phyloP scores from a whole-genome alignment of 2,888 invertebrate genomes.

The Coenonympha arcania region DNA sequence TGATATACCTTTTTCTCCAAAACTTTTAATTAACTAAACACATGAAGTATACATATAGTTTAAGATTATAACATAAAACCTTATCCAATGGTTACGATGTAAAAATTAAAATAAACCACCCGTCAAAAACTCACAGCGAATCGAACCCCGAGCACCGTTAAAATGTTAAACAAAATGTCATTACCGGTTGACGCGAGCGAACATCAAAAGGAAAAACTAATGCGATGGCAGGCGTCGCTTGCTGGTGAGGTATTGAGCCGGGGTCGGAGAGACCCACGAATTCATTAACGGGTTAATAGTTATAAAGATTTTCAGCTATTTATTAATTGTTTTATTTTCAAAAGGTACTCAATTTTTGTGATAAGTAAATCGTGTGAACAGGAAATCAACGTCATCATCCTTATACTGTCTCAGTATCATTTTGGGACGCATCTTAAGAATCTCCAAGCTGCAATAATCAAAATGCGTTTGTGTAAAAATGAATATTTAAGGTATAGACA shows the following conservation, averaged over 20 bases:
- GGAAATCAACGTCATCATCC: no score
- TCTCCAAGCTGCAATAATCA: no score
- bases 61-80: not conserved
- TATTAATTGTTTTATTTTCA: not conserved
- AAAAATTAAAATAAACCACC: not conserved
- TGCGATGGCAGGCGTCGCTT: conserved; percentile 54
- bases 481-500: no score
- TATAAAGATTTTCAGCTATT: not conserved
- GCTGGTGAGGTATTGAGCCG: conserved; percentile 60
- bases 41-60: no score
- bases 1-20: no score
- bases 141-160: conserved; percentile 32
- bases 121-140: conserved; percentile 1
- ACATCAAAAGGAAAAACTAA: conserved; percentile 71
- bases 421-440: no score
- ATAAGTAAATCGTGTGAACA: no score
- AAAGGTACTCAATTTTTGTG: not conserved
- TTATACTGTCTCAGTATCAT: no score
- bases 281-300: not conserved
- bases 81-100: not conserved
- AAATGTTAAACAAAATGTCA: conserved; percentile 57
- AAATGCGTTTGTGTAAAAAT: no score
- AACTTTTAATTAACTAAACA: no score
- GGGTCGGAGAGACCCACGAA: not conserved
- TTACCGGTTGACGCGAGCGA: conserved; percentile 50